Percentiles rank a stretch among this genome's conserved stretches.
Conservation (phyloP, 2,113 vertebrate genomes). For the Lepus americanus region DNA sequence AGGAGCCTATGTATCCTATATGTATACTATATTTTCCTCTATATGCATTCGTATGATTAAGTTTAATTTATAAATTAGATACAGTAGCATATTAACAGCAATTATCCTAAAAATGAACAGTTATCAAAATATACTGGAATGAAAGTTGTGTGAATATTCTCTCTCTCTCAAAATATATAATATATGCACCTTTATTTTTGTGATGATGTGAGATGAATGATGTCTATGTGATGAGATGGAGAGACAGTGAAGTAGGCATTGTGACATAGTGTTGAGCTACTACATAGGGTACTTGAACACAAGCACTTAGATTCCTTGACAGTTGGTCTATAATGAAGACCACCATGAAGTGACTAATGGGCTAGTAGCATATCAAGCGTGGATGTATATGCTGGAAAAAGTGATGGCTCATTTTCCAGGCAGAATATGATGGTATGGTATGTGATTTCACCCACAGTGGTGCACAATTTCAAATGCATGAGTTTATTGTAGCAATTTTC, state of each 20-base stretch:
- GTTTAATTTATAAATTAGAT: background rate
- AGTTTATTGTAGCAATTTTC: background rate
- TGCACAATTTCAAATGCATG: background rate
- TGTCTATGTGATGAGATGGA: background rate
- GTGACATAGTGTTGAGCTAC: background rate
- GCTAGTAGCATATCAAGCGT: too few species aligned
- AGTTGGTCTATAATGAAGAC: background rate
- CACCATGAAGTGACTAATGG: too few species aligned
- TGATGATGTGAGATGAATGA: background rate
- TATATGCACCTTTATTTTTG: background rate
- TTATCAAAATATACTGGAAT: background rate
- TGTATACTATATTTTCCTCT: background rate
- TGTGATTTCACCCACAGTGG: background rate
- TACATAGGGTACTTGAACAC: background rate
- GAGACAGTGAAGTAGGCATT: background rate
- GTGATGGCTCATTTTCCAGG: background rate
- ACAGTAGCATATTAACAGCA: background rate
- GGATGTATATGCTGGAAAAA: background rate
- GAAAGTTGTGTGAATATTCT: background rate
- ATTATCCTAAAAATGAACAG: background rate
- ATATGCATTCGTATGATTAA: background rate
- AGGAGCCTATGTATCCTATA: background rate
- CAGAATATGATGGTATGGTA: background rate
- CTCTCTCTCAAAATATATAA: background rate
- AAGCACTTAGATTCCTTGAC: background rate